Evolutionary conservation across 2,113 vertebrate species (phyloP).

Genomic region (Odontesthes bonariensis): DNA sequence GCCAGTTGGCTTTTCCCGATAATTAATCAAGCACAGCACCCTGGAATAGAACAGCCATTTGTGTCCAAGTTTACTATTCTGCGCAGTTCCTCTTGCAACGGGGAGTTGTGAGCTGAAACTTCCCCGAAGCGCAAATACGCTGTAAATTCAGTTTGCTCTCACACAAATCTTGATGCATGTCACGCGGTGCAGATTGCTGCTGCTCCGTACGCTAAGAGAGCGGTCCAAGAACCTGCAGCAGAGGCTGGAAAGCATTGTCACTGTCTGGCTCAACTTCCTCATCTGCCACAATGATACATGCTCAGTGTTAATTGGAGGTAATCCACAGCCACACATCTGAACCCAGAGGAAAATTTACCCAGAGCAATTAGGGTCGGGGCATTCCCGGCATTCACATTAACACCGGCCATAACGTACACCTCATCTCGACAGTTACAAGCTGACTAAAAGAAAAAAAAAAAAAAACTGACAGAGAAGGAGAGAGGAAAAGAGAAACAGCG

Average conservation of each 20-base stretch:
- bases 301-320: constrained; percentile 61
- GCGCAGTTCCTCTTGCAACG: constrained; percentile 14
- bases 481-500: constrained; percentile 43
- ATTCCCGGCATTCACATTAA: constrained; percentile 52
- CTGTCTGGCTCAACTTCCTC: constrained; percentile 48
- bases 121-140: not conserved
- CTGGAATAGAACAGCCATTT: constrained; percentile 27
- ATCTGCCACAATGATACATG: constrained; percentile 44
- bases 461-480: constrained; percentile 31
- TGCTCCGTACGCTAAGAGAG: not conserved
- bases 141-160: not conserved
- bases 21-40: constrained; percentile 31
- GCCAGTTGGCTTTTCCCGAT: constrained; percentile 38
- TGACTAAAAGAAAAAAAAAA: constrained; percentile 23
- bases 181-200: not conserved
- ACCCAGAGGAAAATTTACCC: constrained; percentile 39
- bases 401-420: constrained; percentile 53
- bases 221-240: constrained; percentile 28
- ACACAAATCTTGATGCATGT: constrained; percentile 2
- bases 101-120: constrained; percentile 1
- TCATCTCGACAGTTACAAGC: constrained; percentile 70
- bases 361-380: constrained; percentile 47
- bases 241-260: constrained; percentile 34
- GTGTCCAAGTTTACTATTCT: constrained; percentile 32
- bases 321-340: constrained; percentile 12